A percentile compares a stretch with the other conserved stretches of the same genome.
phyloP scores from a whole-genome alignment of 2,113 vertebrate species.

The Phalacrocorax pelagicus region DNA sequence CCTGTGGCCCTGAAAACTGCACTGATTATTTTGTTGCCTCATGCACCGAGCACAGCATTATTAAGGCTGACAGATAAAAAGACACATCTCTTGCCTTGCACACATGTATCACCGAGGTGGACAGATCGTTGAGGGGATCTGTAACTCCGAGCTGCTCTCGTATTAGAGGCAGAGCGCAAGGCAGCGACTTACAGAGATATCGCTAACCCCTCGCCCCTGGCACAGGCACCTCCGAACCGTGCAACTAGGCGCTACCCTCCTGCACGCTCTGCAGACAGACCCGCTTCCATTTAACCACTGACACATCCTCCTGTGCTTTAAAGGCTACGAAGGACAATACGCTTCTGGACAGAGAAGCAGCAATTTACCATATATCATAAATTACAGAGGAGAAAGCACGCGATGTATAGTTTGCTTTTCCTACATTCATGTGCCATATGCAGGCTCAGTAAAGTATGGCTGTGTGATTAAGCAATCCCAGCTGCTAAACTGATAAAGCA shows the following conservation, averaged over 20 bases:
- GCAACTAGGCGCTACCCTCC: neutral
- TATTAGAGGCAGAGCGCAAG: neutral
- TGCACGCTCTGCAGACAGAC: neutral
- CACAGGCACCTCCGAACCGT: neutral
- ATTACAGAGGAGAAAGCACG: neutral
- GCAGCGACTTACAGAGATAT: neutral
- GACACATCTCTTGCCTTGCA: neutral
- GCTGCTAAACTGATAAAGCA: constrained; percentile 18
- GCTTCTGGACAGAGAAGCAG: neutral
- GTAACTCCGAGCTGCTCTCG: neutral
- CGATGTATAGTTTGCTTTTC: neutral
- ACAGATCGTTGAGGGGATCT: neutral
- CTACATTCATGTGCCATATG: neutral
- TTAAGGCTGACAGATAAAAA: neutral
- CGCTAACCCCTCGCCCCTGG: fast-evolving
- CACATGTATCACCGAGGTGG: neutral
- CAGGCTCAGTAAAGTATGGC: neutral
- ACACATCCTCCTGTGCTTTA: neutral
- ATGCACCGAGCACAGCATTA: neutral
- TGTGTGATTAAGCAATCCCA: constrained; percentile 33
- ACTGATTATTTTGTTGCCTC: neutral
- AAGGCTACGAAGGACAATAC: neutral
- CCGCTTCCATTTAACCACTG: neutral
- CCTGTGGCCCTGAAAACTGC: neutral
- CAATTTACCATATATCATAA: neutral